Percentiles rank a stretch among this genome's conserved stretches.
phyloP scores from a whole-genome alignment of 2,888 invertebrate species.

The Entomobrya proxima region DNA sequence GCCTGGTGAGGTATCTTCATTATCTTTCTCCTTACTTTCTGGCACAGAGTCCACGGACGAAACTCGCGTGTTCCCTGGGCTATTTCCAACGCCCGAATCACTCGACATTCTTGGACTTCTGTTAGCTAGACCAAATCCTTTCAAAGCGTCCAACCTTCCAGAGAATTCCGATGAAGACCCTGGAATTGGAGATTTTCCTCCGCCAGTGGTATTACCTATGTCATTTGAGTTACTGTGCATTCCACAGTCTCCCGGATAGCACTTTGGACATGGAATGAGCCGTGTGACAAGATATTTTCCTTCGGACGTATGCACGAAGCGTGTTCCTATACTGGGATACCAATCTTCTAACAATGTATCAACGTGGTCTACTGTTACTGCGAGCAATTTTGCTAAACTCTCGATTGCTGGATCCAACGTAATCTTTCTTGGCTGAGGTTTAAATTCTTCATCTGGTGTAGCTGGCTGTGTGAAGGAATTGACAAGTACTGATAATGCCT shows the following conservation, averaged over 20 bases:
- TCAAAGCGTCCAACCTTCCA: conserved; percentile 69
- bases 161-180: conserved; percentile 39
- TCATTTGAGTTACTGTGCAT: conserved; percentile 48
- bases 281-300: conserved; percentile 96
- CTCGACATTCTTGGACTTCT: conserved; percentile 75
- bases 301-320: conserved; percentile 98
- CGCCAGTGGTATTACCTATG: conserved; percentile 42
- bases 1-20: conserved; percentile 63
- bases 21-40: conserved; percentile 70
- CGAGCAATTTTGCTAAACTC: conserved; percentile 88
- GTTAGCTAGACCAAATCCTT: conserved; percentile 70
- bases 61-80: conserved; percentile 73
- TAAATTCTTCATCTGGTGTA: conserved; percentile 74
- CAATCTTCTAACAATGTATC: conserved; percentile 98
- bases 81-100: conserved; percentile 75
- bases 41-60: conserved; percentile 74
- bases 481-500: conserved; percentile 70
- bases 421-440: conserved; percentile 77
- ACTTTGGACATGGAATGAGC: conserved; percentile 93
- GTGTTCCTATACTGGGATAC: conserved; percentile 95
- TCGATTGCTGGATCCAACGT: conserved; percentile 88
- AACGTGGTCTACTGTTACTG: conserved; percentile 94
- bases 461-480: conserved; percentile 67
- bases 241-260: conserved; percentile 79
- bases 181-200: conserved; percentile 58